phyloP scores from a whole-genome alignment of 2,797 vertebrate genomes.

The Ctenochaetus hawaiiensis region DNA sequence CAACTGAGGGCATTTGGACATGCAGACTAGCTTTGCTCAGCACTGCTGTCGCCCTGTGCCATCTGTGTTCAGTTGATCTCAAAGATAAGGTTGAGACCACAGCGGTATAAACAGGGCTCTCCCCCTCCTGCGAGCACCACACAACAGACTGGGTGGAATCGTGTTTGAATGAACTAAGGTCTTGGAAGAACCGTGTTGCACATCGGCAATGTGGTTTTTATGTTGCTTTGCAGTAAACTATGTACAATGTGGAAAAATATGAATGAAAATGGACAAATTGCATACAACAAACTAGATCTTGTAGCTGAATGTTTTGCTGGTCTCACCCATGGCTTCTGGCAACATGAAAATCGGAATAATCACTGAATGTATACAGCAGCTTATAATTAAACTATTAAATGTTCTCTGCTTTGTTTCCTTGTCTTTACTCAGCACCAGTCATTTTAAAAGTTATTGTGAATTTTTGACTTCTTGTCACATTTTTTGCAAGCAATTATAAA shows the following conservation, averaged over 20 bases:
- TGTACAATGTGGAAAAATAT: slow-evolving; percentile 83
- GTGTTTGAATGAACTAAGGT: slow-evolving; percentile 56
- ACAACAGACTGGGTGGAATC: slow-evolving; percentile 70
- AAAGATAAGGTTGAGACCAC: slow-evolving; percentile 63
- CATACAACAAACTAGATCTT: slow-evolving; percentile 86
- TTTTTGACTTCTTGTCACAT: not conserved
- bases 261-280: slow-evolving; percentile 83
- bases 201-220: slow-evolving; percentile 81
- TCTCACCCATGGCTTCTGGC: slow-evolving; percentile 90
- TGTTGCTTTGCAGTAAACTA: slow-evolving; percentile 84
- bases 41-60: slow-evolving; percentile 63
- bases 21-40: slow-evolving; percentile 72
- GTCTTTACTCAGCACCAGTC: slow-evolving; percentile 74
- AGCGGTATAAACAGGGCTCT: slow-evolving; percentile 62
- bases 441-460: not conserved
- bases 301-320: slow-evolving; percentile 90
- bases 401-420: slow-evolving; percentile 83
- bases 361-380: slow-evolving; percentile 92
- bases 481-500: not conserved
- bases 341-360: slow-evolving; percentile 90
- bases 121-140: slow-evolving; percentile 51
- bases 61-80: slow-evolving; percentile 76
- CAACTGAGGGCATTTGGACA: slow-evolving; percentile 54
- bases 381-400: slow-evolving; percentile 93
- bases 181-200: slow-evolving; percentile 73